phyloP scores from a whole-genome alignment of 2,113 vertebrate species.

The Dolichotis patagonum region DNA sequence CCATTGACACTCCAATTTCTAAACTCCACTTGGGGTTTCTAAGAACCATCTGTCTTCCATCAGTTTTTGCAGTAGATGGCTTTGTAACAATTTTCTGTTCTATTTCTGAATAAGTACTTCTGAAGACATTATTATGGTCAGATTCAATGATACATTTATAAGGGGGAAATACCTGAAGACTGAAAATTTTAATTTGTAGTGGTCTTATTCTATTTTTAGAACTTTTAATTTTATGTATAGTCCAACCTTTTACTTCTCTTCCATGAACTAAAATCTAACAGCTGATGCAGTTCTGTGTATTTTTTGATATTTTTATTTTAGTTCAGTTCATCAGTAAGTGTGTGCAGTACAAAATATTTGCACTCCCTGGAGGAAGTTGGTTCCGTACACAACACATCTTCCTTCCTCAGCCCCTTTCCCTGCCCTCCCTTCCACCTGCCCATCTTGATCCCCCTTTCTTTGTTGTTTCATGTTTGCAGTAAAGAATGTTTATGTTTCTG shows the following conservation, averaged over 20 bases:
- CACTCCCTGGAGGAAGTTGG: not conserved
- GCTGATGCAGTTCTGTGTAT: not conserved
- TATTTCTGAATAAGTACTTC: slow-evolving; percentile 41
- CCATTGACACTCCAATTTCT: not conserved
- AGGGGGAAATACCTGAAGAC: too few relatives aligned
- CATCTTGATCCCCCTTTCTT: not conserved
- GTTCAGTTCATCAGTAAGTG: not conserved
- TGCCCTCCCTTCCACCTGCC: not conserved
- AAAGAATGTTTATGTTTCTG: not conserved
- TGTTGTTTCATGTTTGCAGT: not conserved
- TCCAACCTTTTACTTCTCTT: not conserved
- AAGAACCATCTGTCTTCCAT: not conserved
- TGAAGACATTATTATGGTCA: not conserved
- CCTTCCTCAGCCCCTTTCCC: not conserved
- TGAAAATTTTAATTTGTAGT: not conserved
- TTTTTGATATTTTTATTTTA: not conserved
- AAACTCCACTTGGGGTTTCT: not conserved
- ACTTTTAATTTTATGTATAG: not conserved
- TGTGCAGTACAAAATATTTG: not conserved
- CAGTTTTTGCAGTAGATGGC: not conserved
- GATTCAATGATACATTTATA: too few relatives aligned
- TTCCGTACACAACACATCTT: not conserved
- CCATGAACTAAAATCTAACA: not conserved
- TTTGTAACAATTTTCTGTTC: slow-evolving; percentile 1
- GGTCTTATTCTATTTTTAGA: not conserved